A percentile compares a stretch with the other conserved stretches of the same genome.
Conservation (phyloP, 2,888 invertebrate genomes). For the Agriotes lineatus region DNA sequence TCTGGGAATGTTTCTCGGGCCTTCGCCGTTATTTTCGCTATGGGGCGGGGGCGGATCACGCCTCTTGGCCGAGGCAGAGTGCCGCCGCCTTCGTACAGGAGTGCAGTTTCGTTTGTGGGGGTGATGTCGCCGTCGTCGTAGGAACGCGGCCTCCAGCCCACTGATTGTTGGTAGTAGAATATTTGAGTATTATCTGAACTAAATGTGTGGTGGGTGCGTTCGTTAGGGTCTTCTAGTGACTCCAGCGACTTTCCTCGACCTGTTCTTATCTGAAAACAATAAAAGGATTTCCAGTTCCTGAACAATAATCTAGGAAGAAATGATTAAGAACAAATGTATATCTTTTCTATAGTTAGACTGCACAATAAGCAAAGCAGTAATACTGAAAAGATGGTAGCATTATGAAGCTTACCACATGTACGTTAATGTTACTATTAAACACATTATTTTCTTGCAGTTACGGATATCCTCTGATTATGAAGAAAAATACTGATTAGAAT, state of each 20-base stretch:
- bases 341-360: too few relatives aligned
- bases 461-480: too few relatives aligned
- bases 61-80: constrained; percentile 89
- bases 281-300: neutral
- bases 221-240: constrained; percentile 84
- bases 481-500: too few relatives aligned
- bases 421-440: too few relatives aligned
- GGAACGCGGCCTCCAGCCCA: constrained; percentile 71
- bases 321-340: neutral
- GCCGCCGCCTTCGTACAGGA: constrained; percentile 78
- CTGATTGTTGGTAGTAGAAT: constrained; percentile 67
- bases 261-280: constrained; percentile 76
- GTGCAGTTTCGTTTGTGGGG: constrained; percentile 82
- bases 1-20: constrained; percentile 66
- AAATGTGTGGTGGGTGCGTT: constrained; percentile 74
- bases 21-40: constrained; percentile 80
- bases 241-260: constrained; percentile 89
- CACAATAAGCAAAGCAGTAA: too few relatives aligned
- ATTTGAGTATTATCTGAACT: constrained; percentile 72
- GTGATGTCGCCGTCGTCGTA: constrained; percentile 94
- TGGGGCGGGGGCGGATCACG: constrained; percentile 82
- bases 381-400: too few relatives aligned
- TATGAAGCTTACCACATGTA: too few relatives aligned
- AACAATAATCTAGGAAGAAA: neutral
- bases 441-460: too few relatives aligned